phyloP scores from a whole-genome alignment of 2,797 vertebrate genomes.

The Pelobates cultripes region DNA sequence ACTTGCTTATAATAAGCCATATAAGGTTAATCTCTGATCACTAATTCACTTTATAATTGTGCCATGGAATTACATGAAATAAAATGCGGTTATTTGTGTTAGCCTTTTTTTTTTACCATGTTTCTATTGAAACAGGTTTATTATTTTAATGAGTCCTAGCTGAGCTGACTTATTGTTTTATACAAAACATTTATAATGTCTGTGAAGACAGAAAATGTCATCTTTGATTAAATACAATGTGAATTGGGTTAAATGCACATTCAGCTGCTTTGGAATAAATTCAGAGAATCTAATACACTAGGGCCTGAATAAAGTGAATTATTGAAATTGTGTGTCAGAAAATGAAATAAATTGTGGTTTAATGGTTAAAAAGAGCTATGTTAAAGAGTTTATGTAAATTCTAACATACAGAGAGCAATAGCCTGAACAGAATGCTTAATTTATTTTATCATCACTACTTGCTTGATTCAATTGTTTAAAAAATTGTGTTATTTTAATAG shows the following conservation, averaged over 20 bases:
- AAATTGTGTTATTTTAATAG: no score
- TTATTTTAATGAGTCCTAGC: neutral
- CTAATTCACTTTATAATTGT: no score
- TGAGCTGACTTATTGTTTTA: neutral
- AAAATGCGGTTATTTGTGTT: no score
- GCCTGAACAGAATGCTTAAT: no score
- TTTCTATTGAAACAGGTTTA: neutral
- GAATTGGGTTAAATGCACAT: conserved; percentile 3
- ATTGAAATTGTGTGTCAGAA: neutral
- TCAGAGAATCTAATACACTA: neutral
- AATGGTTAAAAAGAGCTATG: neutral
- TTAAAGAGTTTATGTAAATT: neutral
- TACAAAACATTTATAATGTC: neutral
- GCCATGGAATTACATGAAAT: no score
- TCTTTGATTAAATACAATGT: neutral
- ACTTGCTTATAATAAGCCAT: no score
- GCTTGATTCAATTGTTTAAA: no score
- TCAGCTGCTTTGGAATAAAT: neutral
- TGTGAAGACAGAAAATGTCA: neutral
- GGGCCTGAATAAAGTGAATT: neutral
- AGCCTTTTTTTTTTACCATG: neutral
- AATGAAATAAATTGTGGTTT: neutral
- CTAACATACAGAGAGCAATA: neutral
- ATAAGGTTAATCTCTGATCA: no score
- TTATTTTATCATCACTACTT: no score